Percentiles rank a stretch among this genome's conserved stretches.
These are phyloP conservation scores for Lithophane socia DNA, from an alignment of 2,888 invertebrate species.

Conservation along the genomic window DNA sequence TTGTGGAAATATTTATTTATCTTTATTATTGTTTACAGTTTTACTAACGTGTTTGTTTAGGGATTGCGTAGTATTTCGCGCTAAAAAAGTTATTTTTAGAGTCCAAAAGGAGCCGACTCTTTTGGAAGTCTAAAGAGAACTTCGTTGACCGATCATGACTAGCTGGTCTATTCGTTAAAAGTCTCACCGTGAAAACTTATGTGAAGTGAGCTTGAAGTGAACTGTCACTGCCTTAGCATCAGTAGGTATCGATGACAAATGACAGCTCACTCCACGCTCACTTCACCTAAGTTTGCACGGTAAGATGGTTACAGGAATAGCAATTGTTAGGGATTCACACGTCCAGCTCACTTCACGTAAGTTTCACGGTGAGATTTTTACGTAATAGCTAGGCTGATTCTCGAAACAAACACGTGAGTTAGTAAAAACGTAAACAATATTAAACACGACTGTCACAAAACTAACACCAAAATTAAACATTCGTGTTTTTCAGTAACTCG, in stretches of 20 bases:
- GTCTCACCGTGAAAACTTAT: not conserved
- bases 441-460: not conserved
- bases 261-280: too few species aligned
- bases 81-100: not conserved
- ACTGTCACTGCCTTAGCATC: not conserved
- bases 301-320: too few species aligned
- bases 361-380: not conserved
- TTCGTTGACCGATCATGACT: not conserved
- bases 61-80: not conserved
- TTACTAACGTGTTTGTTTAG: constrained; percentile 12
- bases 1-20: constrained; percentile 12
- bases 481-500: constrained; percentile 10
- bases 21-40: constrained; percentile 13
- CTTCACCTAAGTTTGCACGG: too few species aligned
- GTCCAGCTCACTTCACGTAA: not conserved
- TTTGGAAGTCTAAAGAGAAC: not conserved
- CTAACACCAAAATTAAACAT: not conserved
- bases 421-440: not conserved
- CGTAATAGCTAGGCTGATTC: not conserved
- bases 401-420: not conserved
- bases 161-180: not conserved
- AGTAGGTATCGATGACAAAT: too few species aligned
- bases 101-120: not conserved
- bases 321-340: too few species aligned
- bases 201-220: not conserved